Base-by-base conservation (phyloP, 1,140 invertebrate genomes). In the Neotoxoptera formosana region DNA sequence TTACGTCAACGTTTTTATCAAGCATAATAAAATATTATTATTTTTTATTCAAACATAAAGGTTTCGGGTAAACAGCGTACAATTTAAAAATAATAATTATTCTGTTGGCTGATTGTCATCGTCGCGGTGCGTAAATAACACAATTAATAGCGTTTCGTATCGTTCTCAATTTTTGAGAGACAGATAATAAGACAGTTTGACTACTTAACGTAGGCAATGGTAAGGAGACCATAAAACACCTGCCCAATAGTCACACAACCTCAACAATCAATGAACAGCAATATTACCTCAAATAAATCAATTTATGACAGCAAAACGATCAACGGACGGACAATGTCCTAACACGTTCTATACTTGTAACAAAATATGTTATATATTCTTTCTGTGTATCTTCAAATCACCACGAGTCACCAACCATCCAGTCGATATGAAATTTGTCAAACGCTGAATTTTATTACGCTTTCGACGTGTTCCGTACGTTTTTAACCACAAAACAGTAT, bases 61-160 rank as follows among this genome's bases (percentile, higher is more conserved):
- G n/a, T n/a, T 76, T n/a, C 7, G 60, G n/a, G 30, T 76, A 76
- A 76, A 76, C n/a, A n/a, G 60, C n/a, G 30, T 14, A 25, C 25
- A 76, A 76, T 76, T 76, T 76, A 76, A 76, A 76, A 76, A n/a
- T 76, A 76, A n/a, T n/a, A n/a, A 76, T n/a, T 67, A 17, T 76
- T 17, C 4, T 7, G 30, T 76, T 76, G n/a, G 30, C 60, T n/a
- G 60, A 17, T 76, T 34, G 30, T 34, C n/a, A 76, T 76, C 30
- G 30, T 34, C n/a, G 60, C 1, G 14, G 30, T n/a, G 60, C 11
- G 30, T n/a, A 76, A 76, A 76, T 76, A 76, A 76, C 60, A 76
- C 60, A 76, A 76, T 76, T n/a, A 17, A 67, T n/a, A 7, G 30
- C 3, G 25, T 30, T 11, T 67, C 9, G 60, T n/a, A 67, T 67